Evolutionary conservation across 2,888 invertebrate species (phyloP).

Genomic region (Tenthredo mesomela): DNA sequence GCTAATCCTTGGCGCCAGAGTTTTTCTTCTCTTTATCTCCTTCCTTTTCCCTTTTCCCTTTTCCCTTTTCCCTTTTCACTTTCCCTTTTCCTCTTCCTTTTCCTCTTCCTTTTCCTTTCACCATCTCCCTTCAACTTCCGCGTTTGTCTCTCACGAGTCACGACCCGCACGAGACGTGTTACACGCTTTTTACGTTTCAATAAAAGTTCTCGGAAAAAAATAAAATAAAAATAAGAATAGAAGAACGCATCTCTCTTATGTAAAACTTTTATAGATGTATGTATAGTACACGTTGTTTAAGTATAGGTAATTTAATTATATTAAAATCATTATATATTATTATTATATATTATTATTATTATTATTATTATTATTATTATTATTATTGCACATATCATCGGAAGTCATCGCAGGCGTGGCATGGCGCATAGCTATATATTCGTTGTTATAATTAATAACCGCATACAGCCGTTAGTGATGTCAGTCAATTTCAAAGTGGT

Average conservation of each 20-base stretch:
- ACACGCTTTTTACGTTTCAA: slow-evolving; percentile 3
- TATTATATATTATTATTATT: neutral
- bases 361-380: neutral
- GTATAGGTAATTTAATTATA: neutral
- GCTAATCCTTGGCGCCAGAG: slow-evolving; percentile 14
- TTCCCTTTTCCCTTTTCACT: neutral
- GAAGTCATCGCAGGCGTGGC: neutral
- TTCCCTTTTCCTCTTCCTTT: neutral
- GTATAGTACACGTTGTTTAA: too few species aligned
- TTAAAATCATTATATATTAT: neutral
- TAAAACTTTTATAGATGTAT: too few species aligned
- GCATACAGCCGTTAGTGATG: slow-evolving; percentile 1
- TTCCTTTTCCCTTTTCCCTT: neutral
- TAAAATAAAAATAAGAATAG: neutral
- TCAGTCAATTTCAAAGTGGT: slow-evolving; percentile 32
- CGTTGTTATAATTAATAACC: slow-evolving; percentile 26
- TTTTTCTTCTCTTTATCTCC: neutral
- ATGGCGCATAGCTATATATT: neutral
- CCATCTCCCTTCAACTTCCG: neutral
- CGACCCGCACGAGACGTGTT: neutral
- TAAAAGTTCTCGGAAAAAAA: neutral
- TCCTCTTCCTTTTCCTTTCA: neutral
- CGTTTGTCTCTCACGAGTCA: neutral
- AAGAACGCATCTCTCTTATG: neutral
- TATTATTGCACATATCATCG: neutral